Percentiles rank a stretch among this genome's conserved stretches.
Conservation (phyloP, 2,113 vertebrate genomes). For the Lasiurus cinereus region DNA sequence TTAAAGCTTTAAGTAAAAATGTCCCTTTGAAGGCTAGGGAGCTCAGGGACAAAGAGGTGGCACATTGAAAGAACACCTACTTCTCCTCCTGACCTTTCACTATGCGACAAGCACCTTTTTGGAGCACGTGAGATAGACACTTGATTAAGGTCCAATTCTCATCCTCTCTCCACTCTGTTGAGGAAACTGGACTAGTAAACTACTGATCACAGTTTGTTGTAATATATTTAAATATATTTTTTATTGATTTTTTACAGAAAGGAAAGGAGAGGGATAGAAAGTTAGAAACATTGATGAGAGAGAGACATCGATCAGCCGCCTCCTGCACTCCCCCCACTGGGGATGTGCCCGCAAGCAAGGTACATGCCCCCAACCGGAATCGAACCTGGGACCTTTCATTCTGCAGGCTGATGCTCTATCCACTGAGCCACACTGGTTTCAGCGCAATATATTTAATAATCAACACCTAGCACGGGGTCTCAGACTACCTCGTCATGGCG, state of each 20-base stretch:
- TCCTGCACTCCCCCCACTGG: no score
- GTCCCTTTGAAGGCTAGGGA: not conserved
- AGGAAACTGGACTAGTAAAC: not conserved
- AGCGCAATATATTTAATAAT: not conserved
- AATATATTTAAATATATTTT: no score
- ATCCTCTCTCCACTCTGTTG: not conserved
- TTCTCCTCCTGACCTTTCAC: not conserved
- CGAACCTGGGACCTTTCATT: no score
- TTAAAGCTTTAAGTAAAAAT: not conserved
- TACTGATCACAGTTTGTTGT: no score
- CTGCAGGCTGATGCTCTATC: no score
- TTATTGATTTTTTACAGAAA: no score
- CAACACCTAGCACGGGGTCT: not conserved
- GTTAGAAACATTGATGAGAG: no score
- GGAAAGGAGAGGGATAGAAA: no score
- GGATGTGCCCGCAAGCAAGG: no score
- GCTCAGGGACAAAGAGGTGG: rapidly evolving
- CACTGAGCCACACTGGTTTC: not conserved
- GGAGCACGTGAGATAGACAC: not conserved
- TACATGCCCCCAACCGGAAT: no score
- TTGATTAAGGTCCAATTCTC: not conserved
- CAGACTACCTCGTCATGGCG: not conserved
- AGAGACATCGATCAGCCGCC: no score
- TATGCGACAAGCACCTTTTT: not conserved
- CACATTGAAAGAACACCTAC: not conserved